phyloP scores from a whole-genome alignment of 30 jellyfish, hydroid and myxozoan species.

The Calvadosia cruxmelitensis region DNA sequence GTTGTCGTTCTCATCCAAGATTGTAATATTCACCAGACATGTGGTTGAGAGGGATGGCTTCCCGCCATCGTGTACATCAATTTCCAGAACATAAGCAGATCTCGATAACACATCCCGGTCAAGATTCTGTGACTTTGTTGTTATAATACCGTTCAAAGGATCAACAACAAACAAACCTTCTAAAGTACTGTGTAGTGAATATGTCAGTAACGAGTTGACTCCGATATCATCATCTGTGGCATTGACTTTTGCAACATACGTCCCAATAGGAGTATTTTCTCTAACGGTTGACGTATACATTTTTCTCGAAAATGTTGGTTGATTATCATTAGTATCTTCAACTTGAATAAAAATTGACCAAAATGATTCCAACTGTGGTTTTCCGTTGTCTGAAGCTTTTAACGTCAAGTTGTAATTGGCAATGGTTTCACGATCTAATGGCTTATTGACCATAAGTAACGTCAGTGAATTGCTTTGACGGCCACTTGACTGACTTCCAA shows the following conservation, averaged over 20 bases:
- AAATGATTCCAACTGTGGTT: background rate
- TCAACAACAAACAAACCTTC: constrained; percentile 3
- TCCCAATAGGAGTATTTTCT: background rate
- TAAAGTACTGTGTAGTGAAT: background rate
- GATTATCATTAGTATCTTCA: constrained; percentile 9
- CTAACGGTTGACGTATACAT: background rate
- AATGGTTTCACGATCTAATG: constrained; percentile 24
- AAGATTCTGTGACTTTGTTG: constrained; percentile 22
- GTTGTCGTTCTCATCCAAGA: constrained; percentile 8
- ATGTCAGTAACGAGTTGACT: background rate
- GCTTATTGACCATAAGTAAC: background rate
- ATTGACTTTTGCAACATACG: background rate
- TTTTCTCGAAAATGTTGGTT: constrained; percentile 1
- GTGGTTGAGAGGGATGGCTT: background rate
- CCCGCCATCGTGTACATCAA: constrained; percentile 2
- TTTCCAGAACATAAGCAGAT: constrained; percentile 3
- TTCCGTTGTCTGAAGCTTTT: constrained; percentile 18
- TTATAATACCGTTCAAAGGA: background rate
- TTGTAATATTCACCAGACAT: background rate
- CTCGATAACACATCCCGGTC: constrained; percentile 20
- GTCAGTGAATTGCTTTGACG: background rate
- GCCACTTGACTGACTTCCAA: background rate
- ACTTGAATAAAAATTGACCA: background rate
- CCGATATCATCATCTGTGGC: constrained; percentile 14
- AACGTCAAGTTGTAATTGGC: constrained; percentile 21